Conservation (phyloP, 2,888 invertebrate genomes). For the Dryadula phaetusa region DNA sequence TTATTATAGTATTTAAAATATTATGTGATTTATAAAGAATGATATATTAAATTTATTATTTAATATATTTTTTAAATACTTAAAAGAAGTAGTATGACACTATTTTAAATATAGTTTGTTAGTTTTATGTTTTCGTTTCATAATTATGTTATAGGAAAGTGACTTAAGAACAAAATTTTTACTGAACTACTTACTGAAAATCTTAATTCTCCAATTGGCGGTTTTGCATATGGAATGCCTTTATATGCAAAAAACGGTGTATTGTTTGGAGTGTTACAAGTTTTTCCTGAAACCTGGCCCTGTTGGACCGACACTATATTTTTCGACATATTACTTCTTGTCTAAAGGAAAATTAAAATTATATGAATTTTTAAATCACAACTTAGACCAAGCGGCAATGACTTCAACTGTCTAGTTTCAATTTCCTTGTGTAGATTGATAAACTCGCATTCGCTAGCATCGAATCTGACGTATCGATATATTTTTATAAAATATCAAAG, state of each 20-base stretch:
- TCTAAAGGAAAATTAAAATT: background rate
- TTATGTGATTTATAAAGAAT: no score
- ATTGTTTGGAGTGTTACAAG: conserved; percentile 63
- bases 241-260: conserved; percentile 74
- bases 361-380: background rate
- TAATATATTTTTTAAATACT: no score
- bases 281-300: conserved; percentile 77
- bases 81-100: no score
- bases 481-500: no score
- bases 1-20: background rate
- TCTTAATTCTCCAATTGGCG: conserved; percentile 75
- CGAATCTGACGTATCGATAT: no score
- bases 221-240: conserved; percentile 84
- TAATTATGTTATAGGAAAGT: background rate
- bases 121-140: no score
- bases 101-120: no score
- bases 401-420: background rate
- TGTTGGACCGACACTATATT: conserved; percentile 65
- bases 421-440: background rate
- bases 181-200: conserved; percentile 63
- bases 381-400: background rate
- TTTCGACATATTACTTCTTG: conserved; percentile 52
- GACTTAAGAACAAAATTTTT: background rate
- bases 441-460: no score
- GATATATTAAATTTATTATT: no score